These are phyloP conservation scores for Lepus townsendii DNA, from an alignment of 2,797 vertebrate genomes.

Conservation along the genomic window DNA sequence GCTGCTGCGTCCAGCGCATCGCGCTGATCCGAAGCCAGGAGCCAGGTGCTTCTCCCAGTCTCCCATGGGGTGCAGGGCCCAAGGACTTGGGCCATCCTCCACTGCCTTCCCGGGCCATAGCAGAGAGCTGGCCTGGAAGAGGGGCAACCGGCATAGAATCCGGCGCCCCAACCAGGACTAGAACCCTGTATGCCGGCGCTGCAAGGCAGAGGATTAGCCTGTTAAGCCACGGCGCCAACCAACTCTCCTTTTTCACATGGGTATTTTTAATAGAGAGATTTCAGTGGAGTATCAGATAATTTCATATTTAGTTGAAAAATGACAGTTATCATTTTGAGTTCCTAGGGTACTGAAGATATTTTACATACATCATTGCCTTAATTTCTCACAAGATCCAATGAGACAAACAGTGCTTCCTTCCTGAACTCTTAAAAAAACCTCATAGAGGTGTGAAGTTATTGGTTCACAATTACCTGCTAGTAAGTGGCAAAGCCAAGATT, in stretches of 20 bases:
- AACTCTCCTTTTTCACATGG: background rate
- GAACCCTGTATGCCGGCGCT: no score
- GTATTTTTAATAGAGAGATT: background rate
- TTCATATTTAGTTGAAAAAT: conserved; percentile 54
- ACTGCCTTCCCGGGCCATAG: no score
- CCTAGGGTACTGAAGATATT: background rate
- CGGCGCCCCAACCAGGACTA: no score
- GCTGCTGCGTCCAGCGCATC: no score
- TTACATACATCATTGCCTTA: background rate
- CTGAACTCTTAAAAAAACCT: background rate
- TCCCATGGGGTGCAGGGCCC: no score
- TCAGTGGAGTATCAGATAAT: background rate
- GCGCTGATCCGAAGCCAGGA: no score
- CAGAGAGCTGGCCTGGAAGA: no score
- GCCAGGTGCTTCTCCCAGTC: no score
- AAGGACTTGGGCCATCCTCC: no score
- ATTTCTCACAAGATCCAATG: background rate
- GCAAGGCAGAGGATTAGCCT: no score
- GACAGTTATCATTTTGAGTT: background rate
- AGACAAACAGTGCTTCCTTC: background rate
- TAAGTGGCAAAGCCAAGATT: background rate
- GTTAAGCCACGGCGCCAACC: no score
- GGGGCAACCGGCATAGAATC: no score
- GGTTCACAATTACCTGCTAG: background rate
- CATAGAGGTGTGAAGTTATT: background rate